phyloP scores from a whole-genome alignment of 30 jellyfish, hydroid and myxozoan genomes.

The Hydractinia symbiolongicarpus region DNA sequence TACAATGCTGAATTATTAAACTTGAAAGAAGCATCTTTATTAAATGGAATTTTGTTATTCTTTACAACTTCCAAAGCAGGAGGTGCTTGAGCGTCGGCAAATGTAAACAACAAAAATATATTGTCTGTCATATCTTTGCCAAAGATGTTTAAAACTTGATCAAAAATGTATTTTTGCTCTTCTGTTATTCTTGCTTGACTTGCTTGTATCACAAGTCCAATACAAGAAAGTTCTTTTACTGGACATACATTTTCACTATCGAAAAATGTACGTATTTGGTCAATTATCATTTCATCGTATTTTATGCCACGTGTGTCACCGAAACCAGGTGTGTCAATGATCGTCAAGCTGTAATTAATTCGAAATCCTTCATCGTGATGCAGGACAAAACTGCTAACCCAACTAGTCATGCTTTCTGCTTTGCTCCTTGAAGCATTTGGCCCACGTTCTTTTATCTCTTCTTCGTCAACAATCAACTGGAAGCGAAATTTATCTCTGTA shows the following conservation, averaged over 20 bases:
- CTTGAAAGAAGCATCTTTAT: not conserved
- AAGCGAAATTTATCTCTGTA: not conserved
- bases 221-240: not conserved
- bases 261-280: not conserved
- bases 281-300: not conserved
- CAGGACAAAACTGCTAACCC: conserved; percentile 16
- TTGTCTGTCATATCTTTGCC: conserved; percentile 5
- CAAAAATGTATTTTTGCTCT: conserved; percentile 5
- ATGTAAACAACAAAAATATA: not conserved
- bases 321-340: conserved; percentile 15
- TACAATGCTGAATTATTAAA: conserved; percentile 6
- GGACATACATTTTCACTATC: conserved; percentile 4
- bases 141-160: not conserved
- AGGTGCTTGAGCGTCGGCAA: conserved; percentile 18
- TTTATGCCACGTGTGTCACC: conserved; percentile 12
- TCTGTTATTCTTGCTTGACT: conserved; percentile 9
- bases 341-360: not conserved
- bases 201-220: conserved; percentile 12
- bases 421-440: not conserved
- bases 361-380: not conserved
- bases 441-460: not conserved
- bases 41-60: not conserved
- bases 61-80: conserved; percentile 12
- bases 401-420: conserved; percentile 12
- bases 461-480: conserved; percentile 5